A percentile compares a stretch with the other conserved stretches of the same genome.
Evolutionary conservation across 1,140 invertebrate genomes (phyloP).

Genomic region (Ericerus pela): DNA sequence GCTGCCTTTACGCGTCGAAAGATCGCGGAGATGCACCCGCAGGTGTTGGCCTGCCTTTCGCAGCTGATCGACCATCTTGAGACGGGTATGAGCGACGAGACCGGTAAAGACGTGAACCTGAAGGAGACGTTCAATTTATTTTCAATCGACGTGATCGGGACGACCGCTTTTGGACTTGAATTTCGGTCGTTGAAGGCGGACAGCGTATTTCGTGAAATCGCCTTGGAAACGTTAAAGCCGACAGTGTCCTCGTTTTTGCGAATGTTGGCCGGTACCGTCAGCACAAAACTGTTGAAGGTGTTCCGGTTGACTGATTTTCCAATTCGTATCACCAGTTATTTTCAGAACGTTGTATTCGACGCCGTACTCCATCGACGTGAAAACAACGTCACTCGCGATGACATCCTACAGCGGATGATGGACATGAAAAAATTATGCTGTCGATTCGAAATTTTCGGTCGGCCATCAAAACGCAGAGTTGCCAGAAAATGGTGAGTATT

Average conservation of each 20-base stretch:
- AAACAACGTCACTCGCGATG: conserved; percentile 19
- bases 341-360: conserved; percentile 20
- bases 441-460: neutral
- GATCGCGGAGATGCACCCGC: conserved; percentile 24
- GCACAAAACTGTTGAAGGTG: conserved; percentile 16
- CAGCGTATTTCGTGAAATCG: neutral
- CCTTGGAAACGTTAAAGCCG: conserved; percentile 10
- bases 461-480: neutral
- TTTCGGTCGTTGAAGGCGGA: conserved; percentile 7
- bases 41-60: conserved; percentile 22
- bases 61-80: conserved; percentile 23
- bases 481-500: neutral
- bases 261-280: neutral
- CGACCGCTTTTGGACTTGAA: conserved; percentile 19
- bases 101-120: conserved; percentile 1
- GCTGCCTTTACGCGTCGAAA: conserved; percentile 47
- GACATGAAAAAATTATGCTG: conserved; percentile 1
- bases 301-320: conserved; percentile 17
- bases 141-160: conserved; percentile 19
- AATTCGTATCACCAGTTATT: conserved; percentile 19
- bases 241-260: neutral
- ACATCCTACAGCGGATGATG: conserved; percentile 25
- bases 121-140: conserved; percentile 12
- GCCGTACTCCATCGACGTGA: conserved; percentile 21
- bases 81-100: neutral